Base-by-base conservation (phyloP, 2,113 vertebrate genomes). In the Callospermophilus lateralis region DNA sequence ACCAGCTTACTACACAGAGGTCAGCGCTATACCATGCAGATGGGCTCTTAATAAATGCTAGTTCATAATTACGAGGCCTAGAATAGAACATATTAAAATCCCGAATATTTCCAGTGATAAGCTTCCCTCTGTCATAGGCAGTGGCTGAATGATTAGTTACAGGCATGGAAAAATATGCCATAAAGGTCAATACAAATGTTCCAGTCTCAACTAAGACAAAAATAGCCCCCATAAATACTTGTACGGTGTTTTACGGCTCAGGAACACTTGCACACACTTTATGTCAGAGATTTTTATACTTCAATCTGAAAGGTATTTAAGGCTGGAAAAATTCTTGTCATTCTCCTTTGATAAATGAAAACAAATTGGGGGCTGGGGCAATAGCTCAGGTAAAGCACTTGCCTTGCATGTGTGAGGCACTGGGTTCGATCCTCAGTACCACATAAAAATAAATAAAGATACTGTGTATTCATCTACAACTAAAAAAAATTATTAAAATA, bases 321-420 rank as follows among this genome's bases (percentile, higher is more conserved):
- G 39, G 13, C 42, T 84, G 8, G 84, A 92, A 87, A 77, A 89
- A 96, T 53, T 84, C 77, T 76, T 90, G 76, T 73, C 24, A 42
- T 86, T 79, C 34, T 74, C 39, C 96, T 51, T 68, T 90, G 45
- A 90, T 24, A 93, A 89, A 45, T 85, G 17, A 88, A 85, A 88
- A 95, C 32, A 70, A 73, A 67, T 12, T 34, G 45, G 45, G 8
- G 45, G 45, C 45, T 45, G 45, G 45, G 45, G 45, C 45, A 9
- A 8, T 45, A 45, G 45, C 45, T 45, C 45, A 45, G 45, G 45
- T 45, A 45, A 45, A 45, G 8, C 45, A 45, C 45, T 45, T 45
- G 45, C 8, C 45, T 45, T 45, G 45, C 45, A 45, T 45, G 45
- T 9, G 45, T 45, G 45, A 45, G 45, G 45, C 8, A 45, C 45